Evolutionary conservation across 2,888 invertebrate genomes (phyloP).

Genomic region (Drosophila meridionalis): DNA sequence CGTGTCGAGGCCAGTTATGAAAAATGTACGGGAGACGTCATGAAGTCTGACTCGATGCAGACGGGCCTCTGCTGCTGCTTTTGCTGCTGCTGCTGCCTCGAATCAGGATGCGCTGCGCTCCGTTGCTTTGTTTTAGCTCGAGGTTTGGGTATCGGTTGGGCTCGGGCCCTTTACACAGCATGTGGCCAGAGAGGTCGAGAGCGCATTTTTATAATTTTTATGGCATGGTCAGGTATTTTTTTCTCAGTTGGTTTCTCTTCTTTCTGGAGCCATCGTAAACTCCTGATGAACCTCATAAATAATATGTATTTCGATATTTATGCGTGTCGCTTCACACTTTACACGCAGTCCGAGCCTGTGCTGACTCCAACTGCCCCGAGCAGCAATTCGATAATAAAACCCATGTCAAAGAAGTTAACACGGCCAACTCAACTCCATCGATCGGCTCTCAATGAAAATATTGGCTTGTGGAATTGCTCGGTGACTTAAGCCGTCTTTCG

Average conservation of each 20-base stretch:
- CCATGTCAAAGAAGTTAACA: conserved; percentile 75
- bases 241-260: background rate
- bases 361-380: conserved; percentile 12
- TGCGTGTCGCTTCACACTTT: conserved; percentile 73
- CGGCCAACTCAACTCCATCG: conserved; percentile 48
- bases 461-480: conserved; percentile 48
- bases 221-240: conserved; percentile 67
- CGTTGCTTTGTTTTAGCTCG: conserved; percentile 4
- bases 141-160: background rate
- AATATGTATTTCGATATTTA: conserved; percentile 80
- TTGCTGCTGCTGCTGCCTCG: background rate
- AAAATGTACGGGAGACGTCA: conserved; percentile 76
- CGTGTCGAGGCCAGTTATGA: conserved; percentile 58
- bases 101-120: conserved; percentile 5
- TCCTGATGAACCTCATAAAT: conserved; percentile 83
- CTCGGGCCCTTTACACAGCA: conserved; percentile 65
- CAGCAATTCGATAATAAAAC: conserved; percentile 59
- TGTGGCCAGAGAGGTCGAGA: conserved; percentile 52
- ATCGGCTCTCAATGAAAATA: conserved; percentile 70
- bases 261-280: conserved; percentile 70
- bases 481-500: conserved; percentile 17
- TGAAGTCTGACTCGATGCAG: conserved; percentile 67
- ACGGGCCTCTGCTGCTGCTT: background rate
- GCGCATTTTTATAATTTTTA: conserved; percentile 70
- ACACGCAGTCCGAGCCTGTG: conserved; percentile 8